Percentiles rank a stretch among this genome's conserved stretches.
Conservation (phyloP, 2,113 vertebrate species). For the Dendrocopos noguchii region DNA sequence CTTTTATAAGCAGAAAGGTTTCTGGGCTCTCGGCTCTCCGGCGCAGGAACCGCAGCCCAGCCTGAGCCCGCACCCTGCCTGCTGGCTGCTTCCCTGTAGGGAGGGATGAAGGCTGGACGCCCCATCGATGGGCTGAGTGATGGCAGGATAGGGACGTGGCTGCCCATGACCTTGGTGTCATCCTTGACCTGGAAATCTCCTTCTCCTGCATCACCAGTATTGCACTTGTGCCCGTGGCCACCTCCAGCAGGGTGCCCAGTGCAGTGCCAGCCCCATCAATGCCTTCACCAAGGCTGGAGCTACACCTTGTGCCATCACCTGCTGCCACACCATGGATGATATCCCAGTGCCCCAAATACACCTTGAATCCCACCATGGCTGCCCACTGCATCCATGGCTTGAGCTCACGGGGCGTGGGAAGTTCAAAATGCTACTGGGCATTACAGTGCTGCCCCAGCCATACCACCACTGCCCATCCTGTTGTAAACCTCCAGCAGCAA, state of each 20-base stretch:
- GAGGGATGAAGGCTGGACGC: background rate
- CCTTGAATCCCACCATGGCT: background rate
- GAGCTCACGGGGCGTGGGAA: fast-evolving
- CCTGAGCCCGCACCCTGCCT: background rate
- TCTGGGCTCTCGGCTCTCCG: slow-evolving; percentile 36
- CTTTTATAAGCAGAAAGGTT: slow-evolving; percentile 71
- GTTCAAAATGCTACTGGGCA: background rate
- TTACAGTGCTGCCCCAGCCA: fast-evolving
- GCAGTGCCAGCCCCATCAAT: background rate
- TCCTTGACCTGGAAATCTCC: slow-evolving; percentile 70
- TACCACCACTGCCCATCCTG: fast-evolving
- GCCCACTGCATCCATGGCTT: fast-evolving
- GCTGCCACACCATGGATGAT: fast-evolving
- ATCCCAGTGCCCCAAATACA: background rate
- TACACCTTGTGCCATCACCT: background rate
- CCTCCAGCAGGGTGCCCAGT: background rate
- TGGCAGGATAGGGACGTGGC: background rate
- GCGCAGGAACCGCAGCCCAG: slow-evolving; percentile 40
- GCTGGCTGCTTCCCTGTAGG: background rate
- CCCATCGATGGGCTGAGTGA: background rate
- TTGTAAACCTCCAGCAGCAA: background rate
- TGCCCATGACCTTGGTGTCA: slow-evolving; percentile 47
- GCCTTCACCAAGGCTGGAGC: background rate
- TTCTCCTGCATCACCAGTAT: background rate
- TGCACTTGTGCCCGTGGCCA: background rate